Conservation (phyloP, 2,113 vertebrate genomes). For the Tapirus terrestris region DNA sequence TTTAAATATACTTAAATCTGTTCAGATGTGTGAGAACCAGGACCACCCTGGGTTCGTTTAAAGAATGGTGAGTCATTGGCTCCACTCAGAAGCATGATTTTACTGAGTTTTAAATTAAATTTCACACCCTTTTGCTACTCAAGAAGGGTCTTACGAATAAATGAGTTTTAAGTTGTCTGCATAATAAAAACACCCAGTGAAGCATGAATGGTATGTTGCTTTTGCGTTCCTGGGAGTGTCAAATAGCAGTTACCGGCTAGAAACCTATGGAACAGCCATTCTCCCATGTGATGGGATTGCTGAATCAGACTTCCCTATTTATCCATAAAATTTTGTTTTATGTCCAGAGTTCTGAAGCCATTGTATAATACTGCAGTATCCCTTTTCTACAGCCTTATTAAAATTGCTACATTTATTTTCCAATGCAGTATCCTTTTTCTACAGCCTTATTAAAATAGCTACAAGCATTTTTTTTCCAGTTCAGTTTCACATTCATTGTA, state of each 20-base stretch:
- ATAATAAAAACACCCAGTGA: conserved; percentile 42
- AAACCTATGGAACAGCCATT: conserved; percentile 6
- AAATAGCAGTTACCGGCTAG: background rate
- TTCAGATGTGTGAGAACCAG: conserved; percentile 40
- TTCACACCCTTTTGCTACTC: conserved; percentile 61
- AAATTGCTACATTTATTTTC: conserved; percentile 30
- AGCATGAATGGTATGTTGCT: background rate
- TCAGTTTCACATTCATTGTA: conserved; percentile 72
- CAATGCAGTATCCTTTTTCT: conserved; percentile 76
- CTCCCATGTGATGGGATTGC: conserved; percentile 19
- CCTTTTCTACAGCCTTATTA: conserved; percentile 85
- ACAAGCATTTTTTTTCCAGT: conserved; percentile 8
- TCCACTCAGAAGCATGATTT: background rate
- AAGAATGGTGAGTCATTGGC: background rate
- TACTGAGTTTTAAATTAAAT: conserved; percentile 68
- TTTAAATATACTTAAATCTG: background rate
- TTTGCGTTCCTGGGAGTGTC: background rate
- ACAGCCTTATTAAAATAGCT: conserved; percentile 77
- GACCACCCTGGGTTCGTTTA: background rate
- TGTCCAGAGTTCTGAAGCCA: conserved; percentile 84
- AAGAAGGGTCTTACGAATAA: background rate
- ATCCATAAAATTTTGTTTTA: conserved; percentile 60
- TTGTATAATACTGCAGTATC: conserved; percentile 81
- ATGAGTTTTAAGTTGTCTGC: conserved; percentile 9
- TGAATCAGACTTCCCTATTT: conserved; percentile 66